Evolutionary conservation across 2,888 invertebrate genomes (phyloP), one percentile per base, ranked within the genome.

Genomic region (Drosophila koepferae): DNA sequence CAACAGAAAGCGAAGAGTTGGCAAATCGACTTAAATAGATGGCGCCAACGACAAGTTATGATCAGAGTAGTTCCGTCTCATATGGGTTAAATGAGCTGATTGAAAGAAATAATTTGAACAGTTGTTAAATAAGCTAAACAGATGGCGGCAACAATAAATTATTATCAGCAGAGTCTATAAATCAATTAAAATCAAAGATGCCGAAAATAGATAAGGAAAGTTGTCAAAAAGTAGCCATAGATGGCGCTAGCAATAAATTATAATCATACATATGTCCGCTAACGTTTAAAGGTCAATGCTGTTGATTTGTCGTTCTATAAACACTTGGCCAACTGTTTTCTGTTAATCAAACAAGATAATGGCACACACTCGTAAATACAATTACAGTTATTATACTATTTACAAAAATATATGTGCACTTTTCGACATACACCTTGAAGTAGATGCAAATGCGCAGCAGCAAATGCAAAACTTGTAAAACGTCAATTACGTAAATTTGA

Each of bases 401-500:
- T 31, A n/a, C 16, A 20, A 40, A 40, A 16, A 10, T 20, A 10
- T 28, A 8, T 36, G 28, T 63, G 63, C 46, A 48, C 55, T 46
- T 53, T 59, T 36, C 38, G 16, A 49, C 38, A 61, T 34, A 60
- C 64, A 59, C 77, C 63, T 53, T 63, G 49, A 20, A 18, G 38
- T 38, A 16, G 36, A 41, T 31, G 44, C 67, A 58, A 74, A 43
- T 70, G 70, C 75, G 66, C 71, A 66, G 49, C 71, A 66, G 48
- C 53, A 34, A 61, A 53, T 62, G 56, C 40, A 54, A 66, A 61
- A 59, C 23, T 53, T 53, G 23, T 20, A 16, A 28, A 49, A 49
- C 70, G 56, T 58, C 48, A 58, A 43, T 77, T 77, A 77, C 79
- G 76, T 78, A 78, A 78, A 78, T 55, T 54, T 41, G n/a, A 64